phyloP scores from a whole-genome alignment of 2,113 vertebrate genomes.

The Bubo blakistoni region DNA sequence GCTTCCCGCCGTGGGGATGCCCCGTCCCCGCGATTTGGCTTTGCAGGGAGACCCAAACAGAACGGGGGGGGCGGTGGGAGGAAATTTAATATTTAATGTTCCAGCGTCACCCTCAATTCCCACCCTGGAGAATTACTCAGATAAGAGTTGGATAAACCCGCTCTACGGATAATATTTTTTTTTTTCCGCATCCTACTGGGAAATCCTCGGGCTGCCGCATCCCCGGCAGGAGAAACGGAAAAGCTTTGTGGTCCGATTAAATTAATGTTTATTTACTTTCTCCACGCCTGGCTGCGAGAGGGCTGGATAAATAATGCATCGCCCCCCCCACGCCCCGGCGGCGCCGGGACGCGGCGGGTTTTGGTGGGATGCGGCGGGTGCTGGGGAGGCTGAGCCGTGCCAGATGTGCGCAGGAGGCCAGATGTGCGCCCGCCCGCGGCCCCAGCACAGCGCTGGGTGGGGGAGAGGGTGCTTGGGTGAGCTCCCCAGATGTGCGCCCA shows the following conservation, averaged over 20 bases:
- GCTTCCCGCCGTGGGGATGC: fast-evolving
- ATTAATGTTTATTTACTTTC: slow-evolving; percentile 59
- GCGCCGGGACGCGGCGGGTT: neutral
- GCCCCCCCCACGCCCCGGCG: neutral
- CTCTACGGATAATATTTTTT: neutral
- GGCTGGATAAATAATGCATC: slow-evolving; percentile 40
- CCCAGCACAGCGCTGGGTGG: neutral
- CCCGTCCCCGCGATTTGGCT: neutral
- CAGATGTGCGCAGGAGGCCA: neutral
- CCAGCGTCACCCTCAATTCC: neutral
- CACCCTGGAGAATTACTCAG: neutral
- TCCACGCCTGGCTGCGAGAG: neutral
- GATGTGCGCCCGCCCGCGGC: neutral
- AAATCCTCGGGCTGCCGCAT: neutral
- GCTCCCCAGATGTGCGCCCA: neutral
- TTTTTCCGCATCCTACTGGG: neutral
- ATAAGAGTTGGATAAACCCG: neutral
- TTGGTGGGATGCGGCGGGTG: neutral
- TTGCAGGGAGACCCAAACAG: neutral
- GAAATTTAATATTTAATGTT: neutral
- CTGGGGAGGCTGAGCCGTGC: neutral
- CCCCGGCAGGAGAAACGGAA: neutral
- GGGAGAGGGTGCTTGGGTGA: fast-evolving
- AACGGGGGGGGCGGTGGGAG: fast-evolving
- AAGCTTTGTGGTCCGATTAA: slow-evolving; percentile 14